Evolutionary conservation across 2,888 invertebrate genomes (phyloP).

Genomic region (Melitaea athalia): DNA sequence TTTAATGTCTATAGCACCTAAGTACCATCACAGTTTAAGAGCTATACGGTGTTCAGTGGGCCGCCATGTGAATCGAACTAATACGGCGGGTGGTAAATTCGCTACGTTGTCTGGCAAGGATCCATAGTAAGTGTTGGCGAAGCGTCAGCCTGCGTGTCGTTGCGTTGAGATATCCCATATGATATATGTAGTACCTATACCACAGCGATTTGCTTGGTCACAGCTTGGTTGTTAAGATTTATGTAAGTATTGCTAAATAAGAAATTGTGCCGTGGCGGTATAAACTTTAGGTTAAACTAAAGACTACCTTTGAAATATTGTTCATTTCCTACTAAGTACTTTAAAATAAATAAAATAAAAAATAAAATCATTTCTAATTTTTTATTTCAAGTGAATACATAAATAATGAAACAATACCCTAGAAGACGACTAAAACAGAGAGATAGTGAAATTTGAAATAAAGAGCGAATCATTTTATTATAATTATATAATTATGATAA

Average conservation of each 20-base stretch:
- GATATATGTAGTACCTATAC: neutral
- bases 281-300: neutral
- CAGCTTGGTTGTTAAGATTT: constrained; percentile 13
- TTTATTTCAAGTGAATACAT: no score
- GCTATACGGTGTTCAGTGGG: constrained; percentile 24
- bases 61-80: constrained; percentile 25
- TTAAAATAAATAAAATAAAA: no score
- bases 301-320: no score
- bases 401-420: no score
- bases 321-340: no score
- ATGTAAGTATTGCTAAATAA: constrained; percentile 1
- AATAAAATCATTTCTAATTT: no score
- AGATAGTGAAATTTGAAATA: no score
- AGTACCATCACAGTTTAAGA: neutral
- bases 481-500: no score
- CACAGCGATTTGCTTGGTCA: constrained; percentile 12
- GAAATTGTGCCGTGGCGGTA: neutral
- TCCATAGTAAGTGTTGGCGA: constrained; percentile 62
- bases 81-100: constrained; percentile 19
- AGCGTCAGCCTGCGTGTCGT: constrained; percentile 63
- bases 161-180: constrained; percentile 46
- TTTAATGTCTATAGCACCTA: no score
- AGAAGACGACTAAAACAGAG: no score
- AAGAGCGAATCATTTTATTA: no score
- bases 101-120: constrained; percentile 60